Evolutionary conservation across 2,113 vertebrate species (phyloP), one percentile per base, ranked within the genome.

Genomic region (Theristicus caerulescens): DNA sequence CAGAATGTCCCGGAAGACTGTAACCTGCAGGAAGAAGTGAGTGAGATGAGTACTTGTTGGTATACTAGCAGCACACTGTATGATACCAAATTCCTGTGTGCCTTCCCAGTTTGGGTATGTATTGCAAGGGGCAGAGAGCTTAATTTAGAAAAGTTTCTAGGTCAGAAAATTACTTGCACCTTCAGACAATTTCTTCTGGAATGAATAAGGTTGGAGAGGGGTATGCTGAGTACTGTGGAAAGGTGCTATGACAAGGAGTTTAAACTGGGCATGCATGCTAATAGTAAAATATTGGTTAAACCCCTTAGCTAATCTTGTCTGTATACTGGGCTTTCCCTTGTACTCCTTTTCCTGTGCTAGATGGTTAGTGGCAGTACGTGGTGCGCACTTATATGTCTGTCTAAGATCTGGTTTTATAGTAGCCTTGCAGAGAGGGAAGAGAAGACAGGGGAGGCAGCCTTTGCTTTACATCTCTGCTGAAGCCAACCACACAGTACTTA

Each of bases 401-500:
- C 52, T 82, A 46, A 78, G 44, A 69, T 62, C 77, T 93, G 64
- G 46, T 57, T 87, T 93, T 73, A 29, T 44, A 82, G 40, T 70
- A 87, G 70, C 36, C 79, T 65, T 90, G 65, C 57, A 64, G 86
- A 76, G 49, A 61, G 32, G 27, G 26, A 38, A 79, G 76, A 6
- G 11, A 87, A 88, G 73, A 42, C 27, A 38, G 61, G 58, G 0
- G 0, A 84, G 80, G 54, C 82, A 92, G 67, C 67, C 62, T 96
- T 80, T 86, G 78, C 72, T 95, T 93, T 82, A 31, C 3, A 8
- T 82, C 71, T 85, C 10, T 36, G 67, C 64, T 97, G 90, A 83
- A 57, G 3, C 90, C 91, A 90, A 84, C 82, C 77, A 74, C 58
- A 64, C 57, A 86, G 90, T 86, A 74, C 92, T 97, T 95, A 89